Evolutionary conservation across 1,140 invertebrate genomes (phyloP), one percentile per base, ranked within the genome.

Genomic region (Drosophila punjabiensis): DNA sequence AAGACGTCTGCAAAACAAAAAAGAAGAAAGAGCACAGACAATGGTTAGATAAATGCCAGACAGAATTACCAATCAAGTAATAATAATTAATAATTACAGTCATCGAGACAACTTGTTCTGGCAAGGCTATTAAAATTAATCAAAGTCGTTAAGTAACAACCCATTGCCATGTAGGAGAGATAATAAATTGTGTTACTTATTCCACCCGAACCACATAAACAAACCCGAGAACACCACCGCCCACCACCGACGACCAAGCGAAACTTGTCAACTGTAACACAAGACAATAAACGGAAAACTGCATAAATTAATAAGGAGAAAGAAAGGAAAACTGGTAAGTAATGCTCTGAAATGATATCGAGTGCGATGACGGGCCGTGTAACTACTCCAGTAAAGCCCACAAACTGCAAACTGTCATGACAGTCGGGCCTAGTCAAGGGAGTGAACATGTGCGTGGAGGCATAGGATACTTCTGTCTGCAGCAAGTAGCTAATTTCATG

Each of bases 251-350:
- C 16, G 18, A 63, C 39, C 45, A 24, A 32, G 52, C 48, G 20
- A 73, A 88, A 90, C 86, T 79, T 89, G 85, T 89, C 86, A 89
- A 89, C 85, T 90, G 86, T 90, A 85, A 90, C 81, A 78, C 81
- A 76, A 76, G 86, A 71, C 85, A 85, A 85, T 88, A 78, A 79
- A 81, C 85, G 47, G 65, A 89, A 82, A 81, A 77, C 73, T 90
- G 85, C 85, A 90, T 88, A 89, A 89, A 89, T 89, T 89, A 90
- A 90, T 89, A 90, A 70, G 47, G 20, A 56, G 41, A 61, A 45
- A 81, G 56, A 62, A 55, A 53, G n/a, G 39, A 52, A 24, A 30
- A 76, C 37, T 43, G 28, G 28, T 52, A 67, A 62, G 53, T 69
- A 81, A 76, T 71, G 79, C 41, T 32, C 24, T 66, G 35, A 61